Evolutionary conservation across 2,113 vertebrate species (phyloP), one percentile per base, ranked within the genome.

Genomic region (Tetrax tetrax): DNA sequence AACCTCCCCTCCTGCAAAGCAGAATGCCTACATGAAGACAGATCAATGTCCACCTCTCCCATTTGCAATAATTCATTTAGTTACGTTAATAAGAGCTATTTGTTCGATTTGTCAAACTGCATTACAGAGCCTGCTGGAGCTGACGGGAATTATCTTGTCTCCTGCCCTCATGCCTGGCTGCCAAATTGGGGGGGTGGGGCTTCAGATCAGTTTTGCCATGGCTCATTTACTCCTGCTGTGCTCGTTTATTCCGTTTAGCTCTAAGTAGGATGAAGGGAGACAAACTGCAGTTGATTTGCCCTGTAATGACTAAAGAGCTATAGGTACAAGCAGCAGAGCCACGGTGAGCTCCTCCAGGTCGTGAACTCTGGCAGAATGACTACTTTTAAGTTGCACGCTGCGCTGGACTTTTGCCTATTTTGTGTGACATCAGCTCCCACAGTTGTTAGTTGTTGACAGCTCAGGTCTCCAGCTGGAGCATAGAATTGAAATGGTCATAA

Each of bases 1-100:
- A 53, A 6, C 18, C 18, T 91, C 48, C 89, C 80, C 23, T 94
- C 81, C 89, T 88, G 69, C 45, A 50, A 77, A 94, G 61, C 61
- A 91, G 91, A 85, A 89, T 51, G 14, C 63, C 48, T 68, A 45
- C 57, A 82, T 47, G 82, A 93, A 94, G 93, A 50, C 68, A 91
- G 77, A 97, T 96, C 92, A 96, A 96, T 96, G 84, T 89, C 83
- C 90, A 79, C n/a, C 50, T 91, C 51, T 93, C 56, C 72, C 65
- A 92, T 91, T 95, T 87, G 24, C 80, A 93, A 87, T 95, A 96
- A 96, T 84, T 97, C 76, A 95, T 95, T 93, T 89, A 95, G 90
- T 93, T 96, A 93, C 7, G 0, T 94, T 96, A 97, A 97, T 84
- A 90, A 93, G 89, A 89, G 48, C 69, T 96, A 95, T 91, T 89